Percentiles rank a stretch among this genome's conserved stretches.
These are phyloP conservation scores for Clarias gariepinus DNA, from an alignment of 2,113 vertebrate species.

Conservation along the genomic window DNA sequence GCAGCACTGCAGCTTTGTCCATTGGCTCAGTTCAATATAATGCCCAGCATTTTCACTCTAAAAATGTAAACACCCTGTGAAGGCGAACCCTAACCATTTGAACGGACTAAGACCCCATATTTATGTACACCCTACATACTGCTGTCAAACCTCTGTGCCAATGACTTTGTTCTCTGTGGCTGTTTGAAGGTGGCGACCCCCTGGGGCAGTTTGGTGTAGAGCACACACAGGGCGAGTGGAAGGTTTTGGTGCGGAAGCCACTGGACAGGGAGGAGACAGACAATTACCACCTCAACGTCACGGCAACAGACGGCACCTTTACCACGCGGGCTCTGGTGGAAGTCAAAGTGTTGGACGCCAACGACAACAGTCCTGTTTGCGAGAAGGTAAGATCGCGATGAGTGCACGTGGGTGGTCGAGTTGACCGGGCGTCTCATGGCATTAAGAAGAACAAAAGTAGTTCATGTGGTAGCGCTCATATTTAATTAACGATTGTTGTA, in stretches of 20 bases:
- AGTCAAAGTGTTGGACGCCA: constrained; percentile 97
- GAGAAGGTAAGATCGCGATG: constrained; percentile 82
- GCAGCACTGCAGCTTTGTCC: not conserved
- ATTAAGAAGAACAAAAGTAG: too few relatives aligned
- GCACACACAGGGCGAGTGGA: constrained; percentile 93
- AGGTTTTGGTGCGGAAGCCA: constrained; percentile 90
- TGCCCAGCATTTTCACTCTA: not conserved
- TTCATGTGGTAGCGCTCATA: too few relatives aligned
- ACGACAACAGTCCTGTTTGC: constrained; percentile 93
- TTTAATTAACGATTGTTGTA: not conserved
- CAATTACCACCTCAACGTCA: constrained; percentile 93
- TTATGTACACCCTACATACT: too few relatives aligned
- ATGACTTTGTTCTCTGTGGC: constrained; percentile 33
- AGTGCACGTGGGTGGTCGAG: not conserved
- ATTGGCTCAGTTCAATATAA: not conserved
- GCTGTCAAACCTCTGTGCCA: not conserved
- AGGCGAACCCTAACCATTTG: not conserved
- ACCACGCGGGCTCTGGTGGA: constrained; percentile 89
- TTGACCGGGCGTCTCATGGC: not conserved
- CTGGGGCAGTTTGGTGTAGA: constrained; percentile 92
- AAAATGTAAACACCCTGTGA: not conserved
- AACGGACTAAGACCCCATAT: not conserved
- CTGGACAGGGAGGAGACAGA: constrained; percentile 92
- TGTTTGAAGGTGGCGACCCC: constrained; percentile 86
- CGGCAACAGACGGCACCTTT: constrained; percentile 93